phyloP scores from a whole-genome alignment of 2,888 invertebrate genomes.

The Pterobdella sp. region DNA sequence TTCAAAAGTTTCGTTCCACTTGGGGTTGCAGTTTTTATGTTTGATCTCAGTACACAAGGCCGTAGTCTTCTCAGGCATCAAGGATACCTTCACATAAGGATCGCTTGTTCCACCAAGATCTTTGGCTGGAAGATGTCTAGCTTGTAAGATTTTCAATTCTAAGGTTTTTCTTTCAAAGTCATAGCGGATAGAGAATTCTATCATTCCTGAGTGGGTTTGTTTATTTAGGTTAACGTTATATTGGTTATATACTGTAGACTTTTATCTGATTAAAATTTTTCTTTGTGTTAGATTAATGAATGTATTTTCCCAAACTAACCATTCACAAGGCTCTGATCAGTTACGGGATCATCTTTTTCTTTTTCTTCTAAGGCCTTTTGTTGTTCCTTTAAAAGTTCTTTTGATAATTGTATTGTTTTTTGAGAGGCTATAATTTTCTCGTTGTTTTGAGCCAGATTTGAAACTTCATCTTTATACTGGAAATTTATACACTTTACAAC shows the following conservation, averaged over 20 bases:
- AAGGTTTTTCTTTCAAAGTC: constrained; percentile 8
- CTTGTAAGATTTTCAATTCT: constrained; percentile 5
- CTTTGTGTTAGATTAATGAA: too few relatives aligned
- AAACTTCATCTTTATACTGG: neutral
- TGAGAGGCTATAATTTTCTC: neutral
- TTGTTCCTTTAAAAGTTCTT: neutral
- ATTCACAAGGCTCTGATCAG: neutral
- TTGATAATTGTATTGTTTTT: neutral
- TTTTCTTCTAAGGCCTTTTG: neutral
- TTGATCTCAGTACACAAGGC: constrained; percentile 8
- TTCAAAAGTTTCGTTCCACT: constrained; percentile 21
- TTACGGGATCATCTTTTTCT: neutral
- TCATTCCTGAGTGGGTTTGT: neutral
- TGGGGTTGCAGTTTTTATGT: constrained; percentile 24
- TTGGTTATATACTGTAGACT: too few relatives aligned
- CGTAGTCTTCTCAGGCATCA: constrained; percentile 4
- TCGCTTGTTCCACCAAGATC: constrained; percentile 24
- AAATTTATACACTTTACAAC: too few relatives aligned
- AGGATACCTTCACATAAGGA: constrained; percentile 22
- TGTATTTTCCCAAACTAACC: too few relatives aligned
- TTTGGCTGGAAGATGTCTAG: neutral
- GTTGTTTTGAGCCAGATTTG: neutral
- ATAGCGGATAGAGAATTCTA: constrained; percentile 17
- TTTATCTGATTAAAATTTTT: too few relatives aligned
- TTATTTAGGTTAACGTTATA: too few relatives aligned